Evolutionary conservation across 2,888 invertebrate genomes (phyloP), one percentile per base, ranked within the genome.

Genomic region (Netelia inedita): DNA sequence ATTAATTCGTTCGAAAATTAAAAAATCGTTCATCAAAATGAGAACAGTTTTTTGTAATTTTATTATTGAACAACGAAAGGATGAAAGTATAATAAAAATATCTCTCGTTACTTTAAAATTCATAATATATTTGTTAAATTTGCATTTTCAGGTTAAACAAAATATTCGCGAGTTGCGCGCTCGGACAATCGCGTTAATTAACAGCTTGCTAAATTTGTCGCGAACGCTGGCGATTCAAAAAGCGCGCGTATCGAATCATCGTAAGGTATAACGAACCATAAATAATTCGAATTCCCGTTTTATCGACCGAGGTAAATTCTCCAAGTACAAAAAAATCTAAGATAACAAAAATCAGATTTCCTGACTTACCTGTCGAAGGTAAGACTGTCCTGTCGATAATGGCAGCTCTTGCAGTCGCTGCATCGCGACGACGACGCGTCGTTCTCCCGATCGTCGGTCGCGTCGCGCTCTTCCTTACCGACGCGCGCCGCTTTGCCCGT

Each of bases 401-500:
- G 89, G 86, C 92, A 93, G 2, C 86, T 90, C 46, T 91, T 91
- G 88, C 93, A 93, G 0, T 91, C 89, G 79, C 93, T 92, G 88
- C 93, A 93, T 50, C 81, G 83, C 63, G 91, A 93, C 69, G 90
- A 92, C 0, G 92, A 93, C 0, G 92, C 55, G 23, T 93, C 92
- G 43, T 92, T 92, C 21, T 91, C 92, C 50, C 89, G 88, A 79
- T 93, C 93, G 89, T 83, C 88, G 21, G 21, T 65, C 83, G 91
- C 90, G 14, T 89, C 90, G 66, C 85, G 87, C 43, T 81, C 41
- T 80, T 86, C 81, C 57, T 81, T 82, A 69, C 85, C 82, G 61
- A 88, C 87, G 66, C 89, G 43, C 66, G 81, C 50, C 88, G 96
- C 95, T 10, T 82, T 82, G 14, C 96, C 95, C 90, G 95, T 96